These are phyloP conservation scores for Parthenolecanium corni DNA, from an alignment of 2,888 invertebrate genomes.

Conservation along the genomic window DNA sequence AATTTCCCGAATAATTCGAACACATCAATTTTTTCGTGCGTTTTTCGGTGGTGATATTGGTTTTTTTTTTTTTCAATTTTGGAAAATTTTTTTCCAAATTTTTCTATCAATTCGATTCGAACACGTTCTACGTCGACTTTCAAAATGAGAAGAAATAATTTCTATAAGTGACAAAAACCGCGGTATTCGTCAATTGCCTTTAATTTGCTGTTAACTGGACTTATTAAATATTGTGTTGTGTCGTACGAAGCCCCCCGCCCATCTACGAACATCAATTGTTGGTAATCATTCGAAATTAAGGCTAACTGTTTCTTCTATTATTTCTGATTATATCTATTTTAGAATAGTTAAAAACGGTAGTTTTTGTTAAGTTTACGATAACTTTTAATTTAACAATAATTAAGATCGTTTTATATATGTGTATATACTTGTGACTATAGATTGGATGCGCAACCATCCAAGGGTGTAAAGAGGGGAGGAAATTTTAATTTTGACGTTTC, in stretches of 20 bases:
- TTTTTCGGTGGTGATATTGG: too few species aligned
- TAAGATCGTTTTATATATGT: constrained; percentile 15
- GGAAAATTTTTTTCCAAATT: too few species aligned
- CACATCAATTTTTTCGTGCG: too few species aligned
- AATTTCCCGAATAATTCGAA: too few species aligned
- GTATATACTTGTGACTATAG: neutral
- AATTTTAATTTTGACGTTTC: constrained; percentile 10
- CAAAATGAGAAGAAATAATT: constrained; percentile 27
- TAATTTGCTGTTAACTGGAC: constrained; percentile 29
- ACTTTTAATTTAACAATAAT: constrained; percentile 26
- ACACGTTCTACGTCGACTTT: constrained; percentile 27
- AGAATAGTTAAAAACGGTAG: constrained; percentile 28
- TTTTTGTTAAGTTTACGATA: constrained; percentile 28
- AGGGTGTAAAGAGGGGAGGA: constrained; percentile 19
- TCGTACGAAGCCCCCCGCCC: constrained; percentile 18
- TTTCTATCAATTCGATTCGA: constrained; percentile 11
- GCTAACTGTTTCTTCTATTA: constrained; percentile 30
- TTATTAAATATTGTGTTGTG: constrained; percentile 28
- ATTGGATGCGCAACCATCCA: neutral
- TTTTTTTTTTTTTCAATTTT: too few species aligned
- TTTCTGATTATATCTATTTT: constrained; percentile 29
- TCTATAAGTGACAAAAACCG: constrained; percentile 29
- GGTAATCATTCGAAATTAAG: constrained; percentile 29
- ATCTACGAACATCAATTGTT: constrained; percentile 23
- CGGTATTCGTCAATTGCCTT: constrained; percentile 29